A percentile compares a stretch with the other conserved stretches of the same genome.
Conservation (phyloP, 2,888 invertebrate genomes). For the Cotesia congregata region DNA sequence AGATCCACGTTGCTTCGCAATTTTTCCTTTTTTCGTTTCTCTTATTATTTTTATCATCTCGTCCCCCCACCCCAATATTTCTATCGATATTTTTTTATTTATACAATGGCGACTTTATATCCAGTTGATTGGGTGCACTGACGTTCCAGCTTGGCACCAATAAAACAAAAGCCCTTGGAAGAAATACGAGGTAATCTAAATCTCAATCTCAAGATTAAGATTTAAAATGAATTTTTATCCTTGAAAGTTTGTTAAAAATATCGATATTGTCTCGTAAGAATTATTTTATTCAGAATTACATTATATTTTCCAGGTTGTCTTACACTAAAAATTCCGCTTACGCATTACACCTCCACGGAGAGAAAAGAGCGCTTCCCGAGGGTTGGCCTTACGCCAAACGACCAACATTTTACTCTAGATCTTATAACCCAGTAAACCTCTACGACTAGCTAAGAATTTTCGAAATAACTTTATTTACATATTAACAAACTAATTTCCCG, state of each 20-base stretch:
- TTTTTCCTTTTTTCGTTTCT: constrained; percentile 24
- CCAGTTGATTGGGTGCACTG: constrained; percentile 38
- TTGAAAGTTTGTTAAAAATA: no score
- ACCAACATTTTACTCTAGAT: constrained; percentile 53
- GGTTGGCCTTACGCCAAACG: constrained; percentile 56
- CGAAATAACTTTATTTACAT: background rate
- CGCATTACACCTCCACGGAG: constrained; percentile 53
- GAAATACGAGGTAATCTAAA: background rate
- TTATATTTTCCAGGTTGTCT: constrained; percentile 52
- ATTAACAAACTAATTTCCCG: background rate
- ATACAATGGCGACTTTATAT: constrained; percentile 31
- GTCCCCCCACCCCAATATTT: background rate
- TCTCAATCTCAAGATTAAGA: background rate
- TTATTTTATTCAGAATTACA: background rate
- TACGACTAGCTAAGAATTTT: constrained; percentile 12
- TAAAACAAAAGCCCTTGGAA: background rate
- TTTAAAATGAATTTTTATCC: background rate
- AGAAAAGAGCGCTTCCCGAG: constrained; percentile 45
- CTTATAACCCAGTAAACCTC: constrained; percentile 53
- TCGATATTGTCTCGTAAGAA: constrained; percentile 2
- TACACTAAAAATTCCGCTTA: constrained; percentile 60
- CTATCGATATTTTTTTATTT: constrained; percentile 23
- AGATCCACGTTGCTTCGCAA: constrained; percentile 10
- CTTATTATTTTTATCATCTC: background rate
- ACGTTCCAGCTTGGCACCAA: background rate